Evolutionary conservation across 1,140 invertebrate species (phyloP).

Genomic region (Drosophila fuyamai): DNA sequence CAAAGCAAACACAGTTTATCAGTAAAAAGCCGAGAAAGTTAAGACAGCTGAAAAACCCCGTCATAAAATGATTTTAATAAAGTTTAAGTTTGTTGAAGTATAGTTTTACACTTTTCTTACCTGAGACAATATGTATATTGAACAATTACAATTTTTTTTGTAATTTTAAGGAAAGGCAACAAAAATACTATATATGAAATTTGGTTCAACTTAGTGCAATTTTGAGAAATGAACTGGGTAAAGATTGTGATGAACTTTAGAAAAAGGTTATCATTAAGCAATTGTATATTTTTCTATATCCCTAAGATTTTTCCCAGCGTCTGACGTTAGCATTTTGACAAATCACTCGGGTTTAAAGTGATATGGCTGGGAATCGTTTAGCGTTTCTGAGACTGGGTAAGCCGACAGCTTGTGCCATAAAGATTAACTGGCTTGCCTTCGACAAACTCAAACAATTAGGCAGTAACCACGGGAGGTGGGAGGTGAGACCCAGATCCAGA

Average conservation of each 20-base stretch:
- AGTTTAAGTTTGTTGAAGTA: background rate
- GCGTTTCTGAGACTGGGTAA: slow-evolving; percentile 3
- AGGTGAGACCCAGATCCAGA: slow-evolving; percentile 1
- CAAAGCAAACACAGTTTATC: slow-evolving; percentile 15
- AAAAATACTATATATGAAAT: too few relatives aligned
- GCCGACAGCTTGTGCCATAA: slow-evolving; percentile 26
- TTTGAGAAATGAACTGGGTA: too few relatives aligned
- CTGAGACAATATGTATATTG: too few relatives aligned
- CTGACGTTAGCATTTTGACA: slow-evolving; percentile 27
- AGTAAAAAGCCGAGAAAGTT: background rate
- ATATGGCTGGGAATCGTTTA: slow-evolving; percentile 14
- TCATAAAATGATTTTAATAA: background rate
- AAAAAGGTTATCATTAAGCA: background rate
- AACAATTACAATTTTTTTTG: too few relatives aligned
- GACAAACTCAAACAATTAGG: slow-evolving; percentile 41
- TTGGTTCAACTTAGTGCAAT: too few relatives aligned
- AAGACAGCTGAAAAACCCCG: background rate
- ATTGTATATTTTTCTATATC: slow-evolving; percentile 34
- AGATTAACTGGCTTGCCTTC: slow-evolving; percentile 40
- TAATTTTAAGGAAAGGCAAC: too few relatives aligned
- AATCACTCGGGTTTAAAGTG: slow-evolving; percentile 30
- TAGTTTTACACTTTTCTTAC: background rate
- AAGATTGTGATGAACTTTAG: background rate
- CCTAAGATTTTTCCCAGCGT: slow-evolving; percentile 18
- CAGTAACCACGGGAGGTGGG: slow-evolving; percentile 27